These are phyloP conservation scores for Nomada fucata DNA, from an alignment of 2,888 invertebrate species.

Conservation along the genomic window DNA sequence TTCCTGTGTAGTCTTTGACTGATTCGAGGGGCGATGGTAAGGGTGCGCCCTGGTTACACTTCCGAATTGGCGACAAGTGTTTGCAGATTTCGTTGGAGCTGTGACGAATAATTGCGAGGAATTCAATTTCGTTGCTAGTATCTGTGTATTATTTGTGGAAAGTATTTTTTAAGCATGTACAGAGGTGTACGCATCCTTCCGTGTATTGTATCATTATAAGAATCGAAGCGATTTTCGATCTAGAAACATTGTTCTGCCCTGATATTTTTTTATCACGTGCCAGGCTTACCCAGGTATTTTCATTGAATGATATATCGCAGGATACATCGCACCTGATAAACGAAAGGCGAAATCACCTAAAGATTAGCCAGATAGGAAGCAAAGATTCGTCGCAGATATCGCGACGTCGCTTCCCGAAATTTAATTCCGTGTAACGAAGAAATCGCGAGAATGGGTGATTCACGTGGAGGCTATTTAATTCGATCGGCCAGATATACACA, in stretches of 20 bases:
- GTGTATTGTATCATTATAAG: too few species aligned
- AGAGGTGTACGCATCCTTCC: too few species aligned
- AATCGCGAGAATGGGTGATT: constrained; percentile 21
- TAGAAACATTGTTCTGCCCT: too few species aligned
- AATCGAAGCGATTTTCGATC: too few species aligned
- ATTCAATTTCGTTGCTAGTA: too few species aligned
- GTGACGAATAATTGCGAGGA: background rate
- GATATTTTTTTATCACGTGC: too few species aligned
- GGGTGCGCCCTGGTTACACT: background rate
- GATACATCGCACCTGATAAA: background rate
- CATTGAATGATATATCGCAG: background rate
- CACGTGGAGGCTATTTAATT: constrained; percentile 25
- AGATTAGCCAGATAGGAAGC: background rate
- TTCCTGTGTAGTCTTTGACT: constrained; percentile 8
- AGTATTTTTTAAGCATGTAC: too few species aligned
- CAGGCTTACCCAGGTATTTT: background rate
- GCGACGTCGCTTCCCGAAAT: background rate
- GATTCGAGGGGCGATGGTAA: constrained; percentile 35
- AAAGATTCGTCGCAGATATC: background rate
- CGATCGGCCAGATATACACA: background rate
- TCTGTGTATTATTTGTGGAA: too few species aligned
- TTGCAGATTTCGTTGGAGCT: background rate
- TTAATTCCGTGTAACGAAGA: constrained; percentile 6
- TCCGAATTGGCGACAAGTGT: background rate
- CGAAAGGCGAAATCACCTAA: too few species aligned